Evolutionary conservation across 2,113 vertebrate species (phyloP).

Genomic region (Limanda limanda): DNA sequence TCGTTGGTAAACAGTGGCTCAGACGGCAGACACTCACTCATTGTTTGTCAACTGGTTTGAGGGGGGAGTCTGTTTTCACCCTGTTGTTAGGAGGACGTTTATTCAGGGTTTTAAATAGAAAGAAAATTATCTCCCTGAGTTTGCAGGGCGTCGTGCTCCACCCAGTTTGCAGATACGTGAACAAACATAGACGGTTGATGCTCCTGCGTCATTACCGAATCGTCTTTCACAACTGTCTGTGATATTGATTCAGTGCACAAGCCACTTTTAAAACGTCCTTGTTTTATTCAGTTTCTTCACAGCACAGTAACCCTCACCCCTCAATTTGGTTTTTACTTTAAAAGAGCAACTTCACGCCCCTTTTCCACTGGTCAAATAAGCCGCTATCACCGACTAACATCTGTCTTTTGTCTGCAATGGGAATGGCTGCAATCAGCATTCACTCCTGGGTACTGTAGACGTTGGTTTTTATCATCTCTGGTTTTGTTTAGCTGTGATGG

Average conservation of each 20-base stretch:
- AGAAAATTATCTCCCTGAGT: background rate
- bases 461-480: no score
- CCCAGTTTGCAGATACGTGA: background rate
- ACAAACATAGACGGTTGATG: background rate
- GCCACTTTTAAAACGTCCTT: background rate
- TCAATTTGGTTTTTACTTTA: no score
- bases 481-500: no score
- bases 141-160: background rate
- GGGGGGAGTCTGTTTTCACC: background rate
- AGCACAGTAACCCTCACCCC: no score
- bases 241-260: background rate
- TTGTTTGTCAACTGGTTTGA: background rate
- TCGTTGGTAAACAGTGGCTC: background rate
- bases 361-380: no score
- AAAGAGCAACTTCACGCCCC: background rate
- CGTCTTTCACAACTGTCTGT: background rate
- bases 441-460: no score
- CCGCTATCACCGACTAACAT: no score
- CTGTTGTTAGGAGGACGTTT: background rate
- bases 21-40: conserved; percentile 5
- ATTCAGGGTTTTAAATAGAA: background rate
- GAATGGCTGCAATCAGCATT: no score
- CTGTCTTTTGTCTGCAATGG: no score
- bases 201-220: background rate
- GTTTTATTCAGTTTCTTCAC: background rate